Evolutionary conservation across 1,140 invertebrate species (phyloP), one percentile per base, ranked within the genome.

Genomic region (Nymphalis io): DNA sequence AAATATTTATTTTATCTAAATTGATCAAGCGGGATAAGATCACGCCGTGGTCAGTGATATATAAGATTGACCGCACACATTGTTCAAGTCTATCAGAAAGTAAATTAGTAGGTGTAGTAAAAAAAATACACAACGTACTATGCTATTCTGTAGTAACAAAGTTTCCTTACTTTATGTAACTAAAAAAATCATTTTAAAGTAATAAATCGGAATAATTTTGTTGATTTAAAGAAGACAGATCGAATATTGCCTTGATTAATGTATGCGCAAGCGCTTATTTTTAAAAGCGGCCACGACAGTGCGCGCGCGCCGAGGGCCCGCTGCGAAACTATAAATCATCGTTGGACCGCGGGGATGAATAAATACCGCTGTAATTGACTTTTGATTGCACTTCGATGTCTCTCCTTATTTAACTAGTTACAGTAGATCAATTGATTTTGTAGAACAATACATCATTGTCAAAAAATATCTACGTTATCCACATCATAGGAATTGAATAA

Each of bases 1-100:
- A 91, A 91, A 91, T 91, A 91, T 91, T 91, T 90, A 87, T 90
- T 91, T 91, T 90, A 91, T 91, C 87, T 91, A 91, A 91, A 91
- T 90, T 87, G 89, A 91, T 91, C 89, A 82, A 85, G 65, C 67
- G 74, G 87, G 87, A 91, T 91, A 90, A 90, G 88, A 90, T 90
- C 88, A 83, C 82, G 81, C 76, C 73, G 72, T 68, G 76, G 78
- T 73, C 76, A 63, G 79, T 85, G 84, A 82, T 81, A 82, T 88
- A 89, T 90, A 55, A n/a, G 70, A 59, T 46, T 61, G 48, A 38
- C 39, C 64, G 59, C 70, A 67, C 59, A 72, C 70, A 58, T 58
- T 48, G 18, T 39, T 69, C 21, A 8, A 59, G 20, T 15, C 40
- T 13, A 44, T 33, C 27, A 33, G 27, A 33, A 33, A 33, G 0